Percentiles rank a stretch among this genome's conserved stretches.
Evolutionary conservation across 2,113 vertebrate genomes (phyloP).

Genomic region (Chloropsis hardwickii): DNA sequence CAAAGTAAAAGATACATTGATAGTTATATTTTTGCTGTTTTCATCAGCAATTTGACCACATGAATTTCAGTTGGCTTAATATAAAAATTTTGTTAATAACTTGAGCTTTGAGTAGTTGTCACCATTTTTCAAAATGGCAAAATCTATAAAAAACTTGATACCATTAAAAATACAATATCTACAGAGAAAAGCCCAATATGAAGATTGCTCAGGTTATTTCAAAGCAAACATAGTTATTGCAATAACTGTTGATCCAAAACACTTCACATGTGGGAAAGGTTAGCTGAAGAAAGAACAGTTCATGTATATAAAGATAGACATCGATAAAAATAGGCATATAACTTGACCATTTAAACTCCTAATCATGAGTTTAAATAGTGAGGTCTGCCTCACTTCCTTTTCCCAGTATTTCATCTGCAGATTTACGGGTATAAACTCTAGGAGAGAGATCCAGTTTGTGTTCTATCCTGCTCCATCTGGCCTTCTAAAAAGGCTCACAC

Average conservation of each 20-base stretch:
- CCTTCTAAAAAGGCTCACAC: background rate
- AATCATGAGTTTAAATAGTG: background rate
- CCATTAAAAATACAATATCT: background rate
- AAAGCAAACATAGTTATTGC: background rate
- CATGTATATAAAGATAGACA: background rate
- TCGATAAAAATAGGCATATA: constrained; percentile 11
- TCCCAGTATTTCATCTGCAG: background rate
- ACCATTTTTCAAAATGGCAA: background rate
- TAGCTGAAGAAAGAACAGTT: constrained; percentile 13
- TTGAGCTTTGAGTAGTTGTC: background rate
- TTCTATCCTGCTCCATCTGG: background rate
- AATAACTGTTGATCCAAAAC: background rate
- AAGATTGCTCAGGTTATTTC: background rate
- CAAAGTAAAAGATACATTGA: background rate
- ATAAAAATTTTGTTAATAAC: background rate
- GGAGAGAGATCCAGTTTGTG: background rate
- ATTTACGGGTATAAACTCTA: background rate
- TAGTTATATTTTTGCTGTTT: background rate
- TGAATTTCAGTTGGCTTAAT: background rate
- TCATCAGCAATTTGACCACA: background rate
- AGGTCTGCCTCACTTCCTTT: background rate
- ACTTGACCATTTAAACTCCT: background rate
- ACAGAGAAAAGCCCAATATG: background rate
- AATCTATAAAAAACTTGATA: background rate
- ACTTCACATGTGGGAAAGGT: constrained; percentile 33